phyloP scores from a whole-genome alignment of 2,888 invertebrate genomes.

The Podotricha telesiphe region DNA sequence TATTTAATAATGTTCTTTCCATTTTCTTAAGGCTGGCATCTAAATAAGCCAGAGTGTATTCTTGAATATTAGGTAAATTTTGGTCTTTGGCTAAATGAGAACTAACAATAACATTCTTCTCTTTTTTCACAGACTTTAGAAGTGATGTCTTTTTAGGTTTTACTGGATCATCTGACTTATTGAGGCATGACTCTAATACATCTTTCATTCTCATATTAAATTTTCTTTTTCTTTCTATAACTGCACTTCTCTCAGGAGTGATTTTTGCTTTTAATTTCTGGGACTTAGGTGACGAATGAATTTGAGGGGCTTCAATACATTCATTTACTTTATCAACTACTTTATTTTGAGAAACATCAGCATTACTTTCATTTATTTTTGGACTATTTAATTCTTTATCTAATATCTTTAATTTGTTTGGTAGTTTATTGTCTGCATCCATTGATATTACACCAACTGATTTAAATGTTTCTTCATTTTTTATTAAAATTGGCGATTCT shows the following conservation, averaged over 20 bases:
- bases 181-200: constrained; percentile 66
- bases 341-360: constrained; percentile 12
- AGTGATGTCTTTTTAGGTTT: constrained; percentile 24
- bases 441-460: not conserved
- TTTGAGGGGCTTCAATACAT: not conserved
- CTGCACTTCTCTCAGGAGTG: constrained; percentile 65
- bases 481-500: not conserved
- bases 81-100: constrained; percentile 46
- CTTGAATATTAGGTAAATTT: constrained; percentile 50
- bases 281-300: constrained; percentile 31
- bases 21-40: constrained; percentile 67
- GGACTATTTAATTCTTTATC: constrained; percentile 29
- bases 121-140: constrained; percentile 22
- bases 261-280: constrained; percentile 55
- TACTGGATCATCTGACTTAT: constrained; percentile 49
- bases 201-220: constrained; percentile 75
- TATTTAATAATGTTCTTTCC: constrained; percentile 64
- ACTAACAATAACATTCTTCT: constrained; percentile 22
- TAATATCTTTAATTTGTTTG: constrained; percentile 31
- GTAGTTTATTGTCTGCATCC: constrained; percentile 15
- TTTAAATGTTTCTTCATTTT: not conserved
- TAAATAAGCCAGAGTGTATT: constrained; percentile 60
- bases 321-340: constrained; percentile 12
- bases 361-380: constrained; percentile 12
- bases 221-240: constrained; percentile 69